Percentiles rank a stretch among this genome's conserved stretches.
phyloP scores from a whole-genome alignment of 2,113 vertebrate species.

The Drymodes brunneopygia region DNA sequence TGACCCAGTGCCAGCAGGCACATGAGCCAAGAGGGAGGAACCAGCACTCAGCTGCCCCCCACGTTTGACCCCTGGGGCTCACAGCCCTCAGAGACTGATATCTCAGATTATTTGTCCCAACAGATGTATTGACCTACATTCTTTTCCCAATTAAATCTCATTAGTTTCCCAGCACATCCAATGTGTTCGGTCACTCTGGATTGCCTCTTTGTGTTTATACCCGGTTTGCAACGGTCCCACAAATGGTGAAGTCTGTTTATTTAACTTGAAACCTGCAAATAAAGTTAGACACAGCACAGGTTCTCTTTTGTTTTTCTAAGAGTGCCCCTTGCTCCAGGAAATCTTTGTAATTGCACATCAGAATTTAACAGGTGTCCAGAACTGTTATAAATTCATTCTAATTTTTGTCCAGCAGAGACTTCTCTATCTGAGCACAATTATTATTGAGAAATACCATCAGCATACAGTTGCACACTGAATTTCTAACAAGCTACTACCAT shows the following conservation, averaged over 20 bases:
- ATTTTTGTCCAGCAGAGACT: neutral
- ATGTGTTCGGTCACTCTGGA: neutral
- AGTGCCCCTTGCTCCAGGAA: neutral
- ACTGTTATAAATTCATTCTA: neutral
- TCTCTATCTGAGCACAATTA: neutral
- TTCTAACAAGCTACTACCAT: neutral
- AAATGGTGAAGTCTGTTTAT: neutral
- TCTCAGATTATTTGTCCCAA: neutral
- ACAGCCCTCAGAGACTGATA: neutral
- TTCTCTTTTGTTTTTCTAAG: neutral
- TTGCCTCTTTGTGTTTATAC: neutral
- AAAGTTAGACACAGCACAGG: neutral
- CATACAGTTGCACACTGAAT: neutral
- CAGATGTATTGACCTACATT: neutral
- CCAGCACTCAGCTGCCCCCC: neutral
- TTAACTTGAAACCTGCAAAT: neutral
- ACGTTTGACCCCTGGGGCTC: neutral
- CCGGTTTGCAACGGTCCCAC: neutral
- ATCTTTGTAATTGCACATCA: accelerated
- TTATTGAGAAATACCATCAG: neutral
- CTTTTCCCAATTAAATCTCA: neutral
- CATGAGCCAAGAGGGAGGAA: neutral
- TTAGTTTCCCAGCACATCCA: neutral
- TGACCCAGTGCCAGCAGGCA: accelerated
- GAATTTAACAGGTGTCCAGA: neutral